Evolutionary conservation across 1,140 invertebrate genomes (phyloP), one percentile per base, ranked within the genome.

Genomic region (Apocrypta bakeri): DNA sequence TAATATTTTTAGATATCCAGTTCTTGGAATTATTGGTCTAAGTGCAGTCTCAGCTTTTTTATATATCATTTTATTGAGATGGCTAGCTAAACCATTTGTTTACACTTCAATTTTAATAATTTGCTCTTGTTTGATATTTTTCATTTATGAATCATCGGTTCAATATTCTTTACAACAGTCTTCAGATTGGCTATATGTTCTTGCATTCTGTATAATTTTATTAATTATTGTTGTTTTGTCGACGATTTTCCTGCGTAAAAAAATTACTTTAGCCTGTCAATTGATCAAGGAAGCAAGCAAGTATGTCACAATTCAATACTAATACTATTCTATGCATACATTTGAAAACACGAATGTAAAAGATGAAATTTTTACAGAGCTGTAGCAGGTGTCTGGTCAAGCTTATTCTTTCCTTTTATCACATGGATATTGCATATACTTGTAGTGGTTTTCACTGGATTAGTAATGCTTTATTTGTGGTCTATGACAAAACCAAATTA

Each of bases 41-140:
- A 3, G 94, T 96, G 86, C 71, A 42, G 14, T 97, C 0, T 88
- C 96, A 14, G 96, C 96, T 76, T 94, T 99, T 29, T 86, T 98
- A 21, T 99, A 98, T 93, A 98, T 99, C 79, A 88, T 97, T 1
- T 89, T 99, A 14, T 94, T 99, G 92, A 93, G 98, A 85, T 98
- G 96, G 94, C 92, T 98, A 8, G 97, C 98, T 11, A 94, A 94
- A 6, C 92, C 97, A 0, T 95, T 99, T 88, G 95, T 99, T 0
- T 99, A 97, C 96, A 85, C 96, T 12, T 96, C 96, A 11, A 94
- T 99, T 61, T 86, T 96, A 27, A 94, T 93, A 3, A 93, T 97
- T 0, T 90, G 98, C 27, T 93, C 88, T 0, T 87, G 97, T 2
- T 92, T 98, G 6, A 92, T 91, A 68, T 95, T 94, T 89, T 94